phyloP scores from a whole-genome alignment of 2,797 vertebrate species.

The Mastacembelus armatus region DNA sequence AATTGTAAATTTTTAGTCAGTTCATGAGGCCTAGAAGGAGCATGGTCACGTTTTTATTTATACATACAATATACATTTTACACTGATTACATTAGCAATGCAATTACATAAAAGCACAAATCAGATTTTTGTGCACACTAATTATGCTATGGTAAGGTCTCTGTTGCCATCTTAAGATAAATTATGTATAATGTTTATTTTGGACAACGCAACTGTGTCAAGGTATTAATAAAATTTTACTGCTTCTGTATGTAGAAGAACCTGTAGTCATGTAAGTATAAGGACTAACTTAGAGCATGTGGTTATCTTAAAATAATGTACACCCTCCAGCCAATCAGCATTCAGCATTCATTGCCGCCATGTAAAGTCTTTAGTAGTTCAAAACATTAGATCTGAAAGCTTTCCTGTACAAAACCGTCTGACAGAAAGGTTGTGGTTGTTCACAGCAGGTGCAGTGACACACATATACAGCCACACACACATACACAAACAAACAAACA shows the following conservation, averaged over 20 bases:
- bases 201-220: not conserved
- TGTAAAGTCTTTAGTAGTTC: slow-evolving; percentile 11
- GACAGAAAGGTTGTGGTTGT: slow-evolving; percentile 43
- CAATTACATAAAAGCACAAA: too few species aligned
- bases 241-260: not conserved
- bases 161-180: not conserved
- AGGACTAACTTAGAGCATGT: not conserved
- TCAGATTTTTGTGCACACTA: not conserved
- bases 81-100: too few species aligned
- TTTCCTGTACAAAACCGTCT: slow-evolving; percentile 40
- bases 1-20: too few species aligned
- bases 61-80: too few species aligned
- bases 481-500: slow-evolving; percentile 12
- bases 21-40: too few species aligned
- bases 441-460: slow-evolving; percentile 60
- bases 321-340: slow-evolving; percentile 17
- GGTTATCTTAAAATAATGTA: slow-evolving; percentile 12
- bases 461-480: slow-evolving; percentile 1
- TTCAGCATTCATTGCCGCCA: slow-evolving; percentile 10
- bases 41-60: too few species aligned
- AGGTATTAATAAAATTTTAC: not conserved
- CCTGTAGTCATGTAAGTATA: not conserved
- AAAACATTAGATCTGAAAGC: slow-evolving; percentile 18
- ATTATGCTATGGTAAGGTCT: not conserved
- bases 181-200: not conserved